Percentiles rank a stretch among this genome's conserved stretches.
These are phyloP conservation scores for Zaprionus ghesquierei DNA, from an alignment of 1,140 invertebrate species.

Conservation along the genomic window DNA sequence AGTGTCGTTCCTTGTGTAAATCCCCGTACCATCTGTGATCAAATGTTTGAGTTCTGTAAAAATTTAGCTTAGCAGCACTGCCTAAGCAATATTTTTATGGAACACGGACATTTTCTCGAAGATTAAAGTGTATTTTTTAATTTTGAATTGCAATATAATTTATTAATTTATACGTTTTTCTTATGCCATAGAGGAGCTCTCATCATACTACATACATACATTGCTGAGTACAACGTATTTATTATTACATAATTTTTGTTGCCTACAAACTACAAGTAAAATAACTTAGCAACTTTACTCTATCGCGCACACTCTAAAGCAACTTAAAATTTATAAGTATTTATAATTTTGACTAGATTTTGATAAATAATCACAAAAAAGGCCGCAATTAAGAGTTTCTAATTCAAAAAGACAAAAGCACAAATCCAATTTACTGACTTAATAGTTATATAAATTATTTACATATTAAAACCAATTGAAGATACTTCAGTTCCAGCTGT, in stretches of 20 bases:
- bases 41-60: not conserved
- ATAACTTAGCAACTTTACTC: not conserved
- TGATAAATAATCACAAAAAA: slow-evolving; percentile 46
- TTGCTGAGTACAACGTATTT: not conserved
- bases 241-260: not conserved
- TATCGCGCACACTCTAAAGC: not conserved
- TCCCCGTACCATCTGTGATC: not conserved
- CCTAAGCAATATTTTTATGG: slow-evolving; percentile 6
- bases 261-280: not conserved
- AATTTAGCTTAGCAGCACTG: slow-evolving; percentile 8
- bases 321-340: not conserved
- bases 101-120: not conserved
- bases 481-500: not conserved
- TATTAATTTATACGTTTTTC: not conserved
- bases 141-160: slow-evolving; percentile 3
- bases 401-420: slow-evolving; percentile 18
- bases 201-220: not conserved
- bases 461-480: not conserved
- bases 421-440: slow-evolving; percentile 19
- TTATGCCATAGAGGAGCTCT: not conserved
- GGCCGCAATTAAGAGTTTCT: slow-evolving; percentile 38
- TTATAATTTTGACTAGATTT: slow-evolving; percentile 50
- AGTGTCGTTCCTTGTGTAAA: not conserved
- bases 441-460: slow-evolving; percentile 14
- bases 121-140: slow-evolving; percentile 5